phyloP scores from a whole-genome alignment of 2,797 vertebrate species.

The Cichlasoma orientale region DNA sequence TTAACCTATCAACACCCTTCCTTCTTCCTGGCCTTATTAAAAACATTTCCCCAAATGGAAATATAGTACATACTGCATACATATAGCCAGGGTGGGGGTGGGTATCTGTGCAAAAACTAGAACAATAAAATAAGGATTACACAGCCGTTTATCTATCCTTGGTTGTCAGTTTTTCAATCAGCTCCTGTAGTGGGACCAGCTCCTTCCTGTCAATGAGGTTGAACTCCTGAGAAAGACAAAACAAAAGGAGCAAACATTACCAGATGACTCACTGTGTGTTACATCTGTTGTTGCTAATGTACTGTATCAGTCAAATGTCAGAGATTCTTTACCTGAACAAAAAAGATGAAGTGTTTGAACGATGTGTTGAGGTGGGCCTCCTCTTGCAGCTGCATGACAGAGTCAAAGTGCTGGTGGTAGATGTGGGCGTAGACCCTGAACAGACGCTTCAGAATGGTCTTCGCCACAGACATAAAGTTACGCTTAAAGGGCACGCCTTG shows the following conservation, averaged over 20 bases:
- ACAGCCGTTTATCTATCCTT: constrained; percentile 93
- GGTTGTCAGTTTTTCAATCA: constrained; percentile 98
- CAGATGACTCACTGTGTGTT: background rate
- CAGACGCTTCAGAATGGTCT: constrained; percentile 96
- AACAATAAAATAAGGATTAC: constrained; percentile 63
- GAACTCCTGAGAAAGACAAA: constrained; percentile 86
- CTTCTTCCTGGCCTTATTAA: constrained; percentile 72
- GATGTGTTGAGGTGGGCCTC: constrained; percentile 99
- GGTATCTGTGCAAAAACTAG: constrained; percentile 81
- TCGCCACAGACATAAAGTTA: constrained; percentile 98
- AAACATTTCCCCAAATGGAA: constrained; percentile 80
- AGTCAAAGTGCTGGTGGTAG: constrained; percentile 99
- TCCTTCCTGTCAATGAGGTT: constrained; percentile 98
- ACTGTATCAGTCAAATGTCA: background rate
- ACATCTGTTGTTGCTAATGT: background rate
- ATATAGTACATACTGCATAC: constrained; percentile 81
- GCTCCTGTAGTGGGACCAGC: constrained; percentile 95
- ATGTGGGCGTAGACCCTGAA: constrained; percentile 98
- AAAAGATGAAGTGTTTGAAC: constrained; percentile 99
- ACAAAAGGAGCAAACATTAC: background rate
- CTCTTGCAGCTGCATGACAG: constrained; percentile 97
- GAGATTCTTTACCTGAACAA: constrained; percentile 88
- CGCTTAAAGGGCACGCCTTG: constrained; percentile 96
- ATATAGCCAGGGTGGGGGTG: constrained; percentile 76
- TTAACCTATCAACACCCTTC: constrained; percentile 70